phyloP scores from a whole-genome alignment of 2,797 vertebrate species.

The Australoheros facetus region DNA sequence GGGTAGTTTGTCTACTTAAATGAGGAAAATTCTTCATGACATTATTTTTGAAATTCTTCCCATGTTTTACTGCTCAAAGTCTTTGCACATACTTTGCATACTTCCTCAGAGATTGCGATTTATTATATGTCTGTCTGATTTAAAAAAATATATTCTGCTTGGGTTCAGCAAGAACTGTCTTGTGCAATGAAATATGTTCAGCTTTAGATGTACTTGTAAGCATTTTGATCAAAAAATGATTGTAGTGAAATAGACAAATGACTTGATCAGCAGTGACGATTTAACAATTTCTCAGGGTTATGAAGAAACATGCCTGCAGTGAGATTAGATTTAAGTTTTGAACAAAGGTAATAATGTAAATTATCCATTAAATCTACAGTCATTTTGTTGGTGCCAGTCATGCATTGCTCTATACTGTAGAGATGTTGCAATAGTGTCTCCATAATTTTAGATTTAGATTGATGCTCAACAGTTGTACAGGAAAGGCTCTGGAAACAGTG shows the following conservation, averaged over 20 bases:
- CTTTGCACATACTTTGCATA: background rate
- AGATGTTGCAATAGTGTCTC: background rate
- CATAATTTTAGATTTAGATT: background rate
- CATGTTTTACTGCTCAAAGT: background rate
- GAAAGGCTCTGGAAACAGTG: background rate
- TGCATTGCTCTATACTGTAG: background rate
- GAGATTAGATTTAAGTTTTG: background rate
- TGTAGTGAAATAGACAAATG: background rate
- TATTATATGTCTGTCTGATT: slow-evolving; percentile 10
- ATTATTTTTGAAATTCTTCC: rapidly evolving
- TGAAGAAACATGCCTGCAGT: background rate
- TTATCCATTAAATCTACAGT: background rate
- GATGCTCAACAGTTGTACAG: background rate
- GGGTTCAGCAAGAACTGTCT: background rate
- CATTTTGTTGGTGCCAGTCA: background rate
- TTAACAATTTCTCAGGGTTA: slow-evolving; percentile 10
- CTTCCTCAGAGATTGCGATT: background rate
- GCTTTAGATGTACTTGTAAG: background rate
- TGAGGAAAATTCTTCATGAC: background rate
- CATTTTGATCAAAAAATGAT: background rate
- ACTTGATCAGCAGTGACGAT: background rate
- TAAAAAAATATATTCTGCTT: background rate
- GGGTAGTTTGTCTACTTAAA: background rate
- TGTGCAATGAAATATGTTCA: slow-evolving; percentile 5
- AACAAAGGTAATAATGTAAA: background rate